Evolutionary conservation across 2,888 invertebrate genomes (phyloP), one percentile per base, ranked within the genome.

Genomic region (Scaptomyza caliginosa): DNA sequence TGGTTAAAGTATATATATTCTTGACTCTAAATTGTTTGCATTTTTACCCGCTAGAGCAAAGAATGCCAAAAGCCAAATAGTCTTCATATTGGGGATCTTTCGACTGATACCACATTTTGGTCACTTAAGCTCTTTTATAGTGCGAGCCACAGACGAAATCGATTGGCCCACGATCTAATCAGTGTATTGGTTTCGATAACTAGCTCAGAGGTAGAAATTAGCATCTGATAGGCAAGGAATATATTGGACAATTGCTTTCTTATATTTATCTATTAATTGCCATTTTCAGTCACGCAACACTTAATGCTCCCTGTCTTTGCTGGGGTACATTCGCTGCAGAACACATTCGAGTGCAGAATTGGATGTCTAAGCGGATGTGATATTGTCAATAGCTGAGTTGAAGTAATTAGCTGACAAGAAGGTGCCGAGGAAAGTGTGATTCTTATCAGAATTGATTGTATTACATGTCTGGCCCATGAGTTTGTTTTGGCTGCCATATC

Each of bases 1-100:
- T 13, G 0, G 1, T 45, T 17, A 1, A 6, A 17, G 11, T 13
- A 6, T 1, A n/a, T 13, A 6, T 1, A 40, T 23, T 3, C 11
- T 23, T 24, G 2, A n/a, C 1, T 2, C 3, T 0, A 16, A 1
- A 17, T 5, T 28, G 2, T 3, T 7, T 23, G 0, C 1, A 28
- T 7, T 58, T 7, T 58, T 62, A 72, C 67, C 78, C 10, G 67
- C 56, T 11, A 77, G 42, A 4, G 78, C 74, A 32, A 42, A 56
- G 39, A 77, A 66, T 40, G 67, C 74, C 40, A 77, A 64, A 32
- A 75, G 39, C 52, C 50, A 57, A 60, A 77, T 30, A 50, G 66
- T 65, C 50, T 78, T 78, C 74, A 76, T 76, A 21, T 43, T 71
- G 38, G 11, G 26, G 23, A 49, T 42, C 23, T 49, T 50, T 58